Evolutionary conservation across 53 echinoderm and acorn worm species (phyloP), one percentile per base, ranked within the genome.

Genomic region (Echinarachnius parma): DNA sequence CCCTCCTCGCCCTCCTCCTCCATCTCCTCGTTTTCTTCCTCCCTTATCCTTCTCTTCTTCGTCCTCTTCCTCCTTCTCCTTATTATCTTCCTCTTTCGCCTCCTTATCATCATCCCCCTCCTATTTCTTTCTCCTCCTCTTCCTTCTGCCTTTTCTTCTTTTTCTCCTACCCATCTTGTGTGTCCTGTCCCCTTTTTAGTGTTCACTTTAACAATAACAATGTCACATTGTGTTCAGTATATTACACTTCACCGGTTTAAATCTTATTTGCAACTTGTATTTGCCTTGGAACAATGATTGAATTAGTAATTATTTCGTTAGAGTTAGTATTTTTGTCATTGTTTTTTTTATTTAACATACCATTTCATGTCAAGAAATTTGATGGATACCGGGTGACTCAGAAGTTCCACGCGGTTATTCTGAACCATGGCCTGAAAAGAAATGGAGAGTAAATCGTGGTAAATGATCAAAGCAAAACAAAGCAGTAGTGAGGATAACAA

Each of bases 341-440:
- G n/a, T n/a, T n/a, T n/a, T n/a, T n/a, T n/a, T n/a, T n/a, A n/a
- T n/a, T n/a, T 48, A 10, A 29, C 64, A 75, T 79, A 88, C 88
- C 88, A 88, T 84, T 88, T 88, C 76, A 60, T 76, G 56, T 80
- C 76, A 33, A 88, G 53, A 59, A 66, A 88, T 53, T 88, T 80
- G 26, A 84, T 31, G 34, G 83, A 84, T 26, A 88, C 65, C 0
- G 88, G 88, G 39, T 88, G 88, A 27, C 70, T 60, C 21, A 88
- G 53, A 1, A 88, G 55, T 34, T 84, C 83, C 11, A 76, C 80
- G n/a, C 80, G 79, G 21, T 88, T 79, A 31, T 83, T 60, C 18
- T 47, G 75, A 10, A 88, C 76, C 83, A 80, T 80, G 3, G 75
- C 25, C 88, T 88, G 80, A 9, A n/a, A 7, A 28, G 46, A 0